Conservation (phyloP, 1,140 invertebrate species). For the Microplitis demolitor region DNA sequence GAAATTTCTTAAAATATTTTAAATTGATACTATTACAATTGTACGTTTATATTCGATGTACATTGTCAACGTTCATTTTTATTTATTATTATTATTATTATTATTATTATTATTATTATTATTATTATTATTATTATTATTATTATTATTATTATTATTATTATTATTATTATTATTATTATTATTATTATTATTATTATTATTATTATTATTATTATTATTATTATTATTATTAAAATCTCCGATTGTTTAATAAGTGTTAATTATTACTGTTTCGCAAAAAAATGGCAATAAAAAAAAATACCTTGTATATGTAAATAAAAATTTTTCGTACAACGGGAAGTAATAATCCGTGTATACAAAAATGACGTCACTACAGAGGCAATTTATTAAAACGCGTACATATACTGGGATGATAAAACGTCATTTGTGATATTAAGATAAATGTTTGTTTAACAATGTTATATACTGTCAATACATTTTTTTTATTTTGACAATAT, state of each 20-base stretch:
- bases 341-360: neutral
- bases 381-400: neutral
- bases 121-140: constrained; percentile 4
- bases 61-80: constrained; percentile 1
- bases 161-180: constrained; percentile 3
- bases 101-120: neutral
- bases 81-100: neutral
- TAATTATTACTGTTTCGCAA: too few species aligned
- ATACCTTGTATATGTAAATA: neutral
- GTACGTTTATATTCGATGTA: constrained; percentile 16
- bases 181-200: neutral
- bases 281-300: too few species aligned
- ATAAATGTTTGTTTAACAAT: too few species aligned
- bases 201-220: constrained; percentile 4
- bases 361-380: too few species aligned
- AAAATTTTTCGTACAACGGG: neutral
- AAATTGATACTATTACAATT: neutral
- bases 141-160: neutral
- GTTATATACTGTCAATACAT: too few species aligned
- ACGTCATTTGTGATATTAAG: neutral
- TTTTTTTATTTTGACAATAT: too few species aligned
- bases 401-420: neutral
- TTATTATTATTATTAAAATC: neutral
- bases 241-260: neutral
- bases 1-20: neutral